Conservation (phyloP, 1,140 invertebrate genomes). For the Diuraphis noxia region DNA sequence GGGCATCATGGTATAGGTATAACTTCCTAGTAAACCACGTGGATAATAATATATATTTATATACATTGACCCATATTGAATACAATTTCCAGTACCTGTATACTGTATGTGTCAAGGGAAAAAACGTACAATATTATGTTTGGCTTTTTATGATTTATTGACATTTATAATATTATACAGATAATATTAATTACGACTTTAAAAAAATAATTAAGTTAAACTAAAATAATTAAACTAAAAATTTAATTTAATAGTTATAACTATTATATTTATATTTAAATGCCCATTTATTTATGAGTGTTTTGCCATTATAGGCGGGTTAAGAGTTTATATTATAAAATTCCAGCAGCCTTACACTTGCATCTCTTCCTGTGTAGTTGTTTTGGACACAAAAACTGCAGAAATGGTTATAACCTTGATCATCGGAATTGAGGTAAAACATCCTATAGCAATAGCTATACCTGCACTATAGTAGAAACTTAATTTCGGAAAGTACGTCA, state of each 20-base stretch:
- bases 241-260: not conserved
- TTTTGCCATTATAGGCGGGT: not conserved
- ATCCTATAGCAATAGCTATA: too few species aligned
- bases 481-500: too few species aligned
- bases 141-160: not conserved
- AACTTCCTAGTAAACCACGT: not conserved
- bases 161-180: not conserved
- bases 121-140: not conserved
- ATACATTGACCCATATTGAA: not conserved
- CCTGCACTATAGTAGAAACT: too few species aligned
- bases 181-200: not conserved
- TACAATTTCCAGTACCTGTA: not conserved
- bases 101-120: not conserved
- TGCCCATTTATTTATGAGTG: not conserved
- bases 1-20: not conserved
- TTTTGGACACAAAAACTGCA: too few species aligned
- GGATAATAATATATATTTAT: not conserved
- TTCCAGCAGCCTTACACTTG: not conserved
- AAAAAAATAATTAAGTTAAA: too few species aligned
- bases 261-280: not conserved
- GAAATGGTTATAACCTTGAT: too few species aligned
- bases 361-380: not conserved
- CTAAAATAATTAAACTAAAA: too few species aligned
- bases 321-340: not conserved
- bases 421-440: too few species aligned